Percentiles rank a stretch among this genome's conserved stretches.
These are phyloP conservation scores for Enteromius viviparus DNA, from an alignment of 2,797 vertebrate species.

Conservation along the genomic window DNA sequence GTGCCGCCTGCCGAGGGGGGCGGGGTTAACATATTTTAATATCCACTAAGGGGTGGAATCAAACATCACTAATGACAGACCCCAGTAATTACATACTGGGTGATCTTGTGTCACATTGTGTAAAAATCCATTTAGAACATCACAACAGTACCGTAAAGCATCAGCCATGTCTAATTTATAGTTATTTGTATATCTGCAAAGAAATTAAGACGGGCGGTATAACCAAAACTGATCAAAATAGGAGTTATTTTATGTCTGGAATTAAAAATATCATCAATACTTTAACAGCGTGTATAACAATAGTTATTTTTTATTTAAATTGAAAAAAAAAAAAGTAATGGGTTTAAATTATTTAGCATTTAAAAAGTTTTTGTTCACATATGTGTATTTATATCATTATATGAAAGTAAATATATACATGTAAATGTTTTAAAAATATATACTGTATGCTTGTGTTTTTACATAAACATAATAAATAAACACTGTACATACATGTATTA, in stretches of 20 bases:
- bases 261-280: not conserved
- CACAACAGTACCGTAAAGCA: not conserved
- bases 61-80: conserved; percentile 29
- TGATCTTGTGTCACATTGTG: conserved; percentile 9
- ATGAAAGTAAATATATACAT: too few relatives aligned
- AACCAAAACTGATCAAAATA: not conserved
- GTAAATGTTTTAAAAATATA: too few relatives aligned
- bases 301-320: not conserved
- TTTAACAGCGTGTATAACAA: not conserved
- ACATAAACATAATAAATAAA: too few relatives aligned
- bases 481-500: too few relatives aligned
- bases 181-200: not conserved
- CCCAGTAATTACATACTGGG: conserved; percentile 27
- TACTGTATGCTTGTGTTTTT: too few relatives aligned
- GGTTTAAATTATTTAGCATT: not conserved
- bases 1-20: conserved; percentile 89
- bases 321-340: not conserved
- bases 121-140: not conserved
- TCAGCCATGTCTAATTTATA: not conserved
- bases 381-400: too few relatives aligned
- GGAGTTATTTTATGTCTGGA: not conserved
- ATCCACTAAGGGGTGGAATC: conserved; percentile 59
- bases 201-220: not conserved
- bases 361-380: too few relatives aligned
- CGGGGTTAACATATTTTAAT: conserved; percentile 58